Conservation (phyloP, 1,140 invertebrate genomes). For the Adoxophyes honmai region DNA sequence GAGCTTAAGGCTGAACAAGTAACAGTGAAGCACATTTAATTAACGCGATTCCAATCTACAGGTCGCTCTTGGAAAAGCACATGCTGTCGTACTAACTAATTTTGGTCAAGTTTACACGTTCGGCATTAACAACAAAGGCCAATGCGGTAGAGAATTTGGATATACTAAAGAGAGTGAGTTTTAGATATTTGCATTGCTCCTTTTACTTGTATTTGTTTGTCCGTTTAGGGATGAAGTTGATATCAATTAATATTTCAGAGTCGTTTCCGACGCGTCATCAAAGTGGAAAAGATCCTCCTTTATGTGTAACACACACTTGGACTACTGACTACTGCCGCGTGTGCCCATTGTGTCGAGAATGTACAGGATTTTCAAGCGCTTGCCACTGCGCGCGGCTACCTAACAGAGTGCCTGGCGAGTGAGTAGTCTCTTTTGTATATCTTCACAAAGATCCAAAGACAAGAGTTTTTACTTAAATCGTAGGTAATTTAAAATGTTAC, state of each 20-base stretch:
- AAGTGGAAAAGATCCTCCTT: constrained; percentile 75
- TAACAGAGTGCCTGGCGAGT: constrained; percentile 92
- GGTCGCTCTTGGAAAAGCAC: constrained; percentile 96
- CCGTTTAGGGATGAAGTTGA: too few species aligned
- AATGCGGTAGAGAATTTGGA: constrained; percentile 94
- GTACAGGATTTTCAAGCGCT: constrained; percentile 93
- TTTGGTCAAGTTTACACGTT: constrained; percentile 96
- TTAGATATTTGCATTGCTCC: too few species aligned
- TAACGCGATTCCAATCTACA: constrained; percentile 46
- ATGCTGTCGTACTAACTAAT: constrained; percentile 91
- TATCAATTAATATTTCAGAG: background rate
- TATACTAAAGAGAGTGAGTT: constrained; percentile 81
- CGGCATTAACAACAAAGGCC: constrained; percentile 98
- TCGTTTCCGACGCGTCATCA: constrained; percentile 34
- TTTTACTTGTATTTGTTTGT: too few species aligned
- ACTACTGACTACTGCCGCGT: constrained; percentile 91
- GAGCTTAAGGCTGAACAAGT: too few species aligned
- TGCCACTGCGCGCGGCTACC: constrained; percentile 89
- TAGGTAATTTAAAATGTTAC: too few species aligned
- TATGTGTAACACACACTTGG: constrained; percentile 87
- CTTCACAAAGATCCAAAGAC: too few species aligned
- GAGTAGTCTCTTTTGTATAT: too few species aligned
- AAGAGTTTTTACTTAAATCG: too few species aligned
- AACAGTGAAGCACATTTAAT: too few species aligned
- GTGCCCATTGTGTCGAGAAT: constrained; percentile 94